Evolutionary conservation across 2,113 vertebrate species (phyloP), one percentile per base, ranked within the genome.

Genomic region (Tragelaphus strepsiceros): DNA sequence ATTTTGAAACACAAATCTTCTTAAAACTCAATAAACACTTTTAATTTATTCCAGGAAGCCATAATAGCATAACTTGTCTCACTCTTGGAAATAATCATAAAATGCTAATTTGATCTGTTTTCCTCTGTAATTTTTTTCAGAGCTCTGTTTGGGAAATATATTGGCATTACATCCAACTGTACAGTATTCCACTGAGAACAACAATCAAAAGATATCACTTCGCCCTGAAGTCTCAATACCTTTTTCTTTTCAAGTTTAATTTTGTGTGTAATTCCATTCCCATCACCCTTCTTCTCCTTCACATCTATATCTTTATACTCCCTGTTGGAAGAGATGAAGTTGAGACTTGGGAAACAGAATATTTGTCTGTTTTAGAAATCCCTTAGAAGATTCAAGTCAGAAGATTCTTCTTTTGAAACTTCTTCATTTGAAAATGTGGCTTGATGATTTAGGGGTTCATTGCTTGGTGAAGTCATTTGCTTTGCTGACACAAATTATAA

Each of bases 91-190:
- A 98, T 91, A 81, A 97, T 96, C 94, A 96, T 93, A 95, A 97
- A 97, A 98, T 97, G 96, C 83, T 96, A 98, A 97, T 98, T 96
- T 71, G 59, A 83, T 96, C 95, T 78, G 32, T 97, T 97, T 94
- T 97, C 32, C 84, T 74, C 84, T 88, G 9, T 30, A 28, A 43
- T 56, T 88, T 96, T 95, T 89, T 95, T 86, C 71, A 91, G 39
- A 89, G 78, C 53, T 78, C 54, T 96, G 24, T 58, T 88, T 90
- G 58, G 71, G 54, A 96, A 97, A 88, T 35, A 24, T 16, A 77
- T 94, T 58, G 46, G 54, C 81, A 39, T 28, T 88, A 11, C 39
- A 39, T 96, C 78, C 64, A 85, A 96, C 88, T 88, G 35, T 84
- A 93, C 5, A 78, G 91, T 67, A 92, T 92, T 96, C 53, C 6